Evolutionary conservation across 2,888 invertebrate genomes (phyloP), one percentile per base, ranked within the genome.

Genomic region (Dasypogon diadema): DNA sequence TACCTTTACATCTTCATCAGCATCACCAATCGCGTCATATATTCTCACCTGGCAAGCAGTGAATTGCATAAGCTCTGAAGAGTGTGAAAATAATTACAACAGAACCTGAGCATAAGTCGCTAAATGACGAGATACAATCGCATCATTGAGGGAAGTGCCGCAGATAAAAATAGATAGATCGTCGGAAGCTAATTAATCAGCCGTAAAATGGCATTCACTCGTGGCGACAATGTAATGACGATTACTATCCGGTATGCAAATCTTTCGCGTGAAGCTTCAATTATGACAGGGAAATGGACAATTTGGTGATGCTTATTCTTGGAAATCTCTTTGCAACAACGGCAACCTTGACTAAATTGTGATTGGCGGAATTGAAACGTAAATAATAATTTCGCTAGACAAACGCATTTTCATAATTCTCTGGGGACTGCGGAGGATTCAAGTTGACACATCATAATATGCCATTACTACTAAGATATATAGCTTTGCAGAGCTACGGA

Each of bases 161-260:
- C n/a, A 68, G 65, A 68, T 68, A 68, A 48, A 68, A 68, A 24
- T 65, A 65, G 46, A 22, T n/a, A 30, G 42, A 65, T 65, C 63
- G 65, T 68, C 65, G 65, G 65, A 68, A 68, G 65, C 26, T 48
- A 26, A 68, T 68, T 68, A 68, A 68, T 68, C 65, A 68, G 24
- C 48, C 48, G 65, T 22, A 16, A 68, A 48, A 34, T 68, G 65
- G 65, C 65, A 68, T 68, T 68, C 65, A 26, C 24, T 48, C 14
- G 65, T 48, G 16, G 48, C 16, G 48, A 22, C 22, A 48, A 46
- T n/a, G n/a, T 22, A 22, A 42, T 46, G 21, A 46, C 42, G 24
- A 46, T 48, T 18, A 24, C 65, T 68, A 68, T 68, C 46, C 46
- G 48, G 24, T 68, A 68, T 68, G 65, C 48, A 48, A 68, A 68